Percentiles rank a stretch among this genome's conserved stretches.
Evolutionary conservation across 2,113 vertebrate species (phyloP).

Genomic region (Bubalus kerabau): DNA sequence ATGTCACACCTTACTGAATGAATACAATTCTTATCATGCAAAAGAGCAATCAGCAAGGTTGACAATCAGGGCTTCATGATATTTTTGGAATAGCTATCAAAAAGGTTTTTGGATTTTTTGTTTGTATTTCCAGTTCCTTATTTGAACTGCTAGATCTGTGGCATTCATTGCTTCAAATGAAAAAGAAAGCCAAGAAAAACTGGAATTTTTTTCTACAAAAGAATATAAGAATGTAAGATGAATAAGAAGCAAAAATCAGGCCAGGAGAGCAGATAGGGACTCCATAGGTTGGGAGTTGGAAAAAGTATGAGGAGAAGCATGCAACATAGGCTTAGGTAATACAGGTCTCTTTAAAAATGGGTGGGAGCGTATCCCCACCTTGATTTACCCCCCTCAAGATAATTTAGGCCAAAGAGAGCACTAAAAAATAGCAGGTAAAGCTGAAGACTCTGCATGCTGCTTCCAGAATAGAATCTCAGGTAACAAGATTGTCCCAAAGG

Average conservation of each 20-base stretch:
- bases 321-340: background rate
- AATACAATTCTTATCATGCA: background rate
- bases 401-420: background rate
- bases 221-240: background rate
- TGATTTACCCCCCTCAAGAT: background rate
- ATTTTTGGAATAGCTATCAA: conserved; percentile 1
- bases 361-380: background rate
- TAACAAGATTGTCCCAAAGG: background rate
- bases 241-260: background rate
- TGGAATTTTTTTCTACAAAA: background rate
- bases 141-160: background rate
- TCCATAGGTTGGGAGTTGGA: background rate
- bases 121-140: background rate
- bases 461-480: background rate
- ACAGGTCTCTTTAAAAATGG: background rate
- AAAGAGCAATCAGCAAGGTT: background rate
- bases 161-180: background rate
- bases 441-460: background rate
- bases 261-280: background rate
- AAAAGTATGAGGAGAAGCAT: background rate
- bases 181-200: background rate
- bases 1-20: background rate
- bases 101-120: background rate
- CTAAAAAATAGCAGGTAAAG: background rate
- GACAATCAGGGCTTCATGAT: background rate